Evolutionary conservation across 2,888 invertebrate species (phyloP), one percentile per base, ranked within the genome.

Genomic region (Ceriagrion tenellum): DNA sequence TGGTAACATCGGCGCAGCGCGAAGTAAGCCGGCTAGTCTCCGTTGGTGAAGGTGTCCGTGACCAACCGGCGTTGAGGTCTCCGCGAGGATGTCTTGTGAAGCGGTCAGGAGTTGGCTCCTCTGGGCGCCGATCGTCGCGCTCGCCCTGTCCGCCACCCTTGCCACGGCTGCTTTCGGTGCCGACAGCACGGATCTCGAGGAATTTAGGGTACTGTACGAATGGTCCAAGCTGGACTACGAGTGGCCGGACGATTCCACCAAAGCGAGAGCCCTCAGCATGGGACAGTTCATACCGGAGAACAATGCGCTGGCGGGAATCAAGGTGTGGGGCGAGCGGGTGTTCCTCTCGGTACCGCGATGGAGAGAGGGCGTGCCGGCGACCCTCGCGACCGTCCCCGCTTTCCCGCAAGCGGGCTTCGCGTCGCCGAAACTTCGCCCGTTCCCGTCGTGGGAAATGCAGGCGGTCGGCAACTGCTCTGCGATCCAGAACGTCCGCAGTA

Each of bases 261-360:
- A 97, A 95, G 97, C 97, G 93, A 97, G 97, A 95, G 98, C 98
- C 95, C 96, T 97, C 95, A 97, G 97, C 96, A 97, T 97, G 93
- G 97, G 59, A 40, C 90, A 96, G 96, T 98, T 97, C 96, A 98
- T 98, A 95, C 98, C 98, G 0, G 98, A 98, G 96, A 98, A 98
- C 96, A 98, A 98, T 0, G 98, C 98, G 10, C 98, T 98, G 63
- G 98, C 98, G 0, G 98, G 98, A 1, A 96, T 99, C 95, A 98
- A 98, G 96, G 97, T 98, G 59, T 97, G 98, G 6, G 97, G 97
- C 97, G 98, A 98, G 96, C 97, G 98, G 95, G 97, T 99, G 55
- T 98, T 98, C 96, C 95, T 99, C n/a, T 98, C 98, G 0, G 98
- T 98, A 23, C 99, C 99, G 0, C 97, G 99, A 95, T 97, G 98